Evolutionary conservation across 1,140 invertebrate genomes (phyloP).

Genomic region (Planococcus citri): DNA sequence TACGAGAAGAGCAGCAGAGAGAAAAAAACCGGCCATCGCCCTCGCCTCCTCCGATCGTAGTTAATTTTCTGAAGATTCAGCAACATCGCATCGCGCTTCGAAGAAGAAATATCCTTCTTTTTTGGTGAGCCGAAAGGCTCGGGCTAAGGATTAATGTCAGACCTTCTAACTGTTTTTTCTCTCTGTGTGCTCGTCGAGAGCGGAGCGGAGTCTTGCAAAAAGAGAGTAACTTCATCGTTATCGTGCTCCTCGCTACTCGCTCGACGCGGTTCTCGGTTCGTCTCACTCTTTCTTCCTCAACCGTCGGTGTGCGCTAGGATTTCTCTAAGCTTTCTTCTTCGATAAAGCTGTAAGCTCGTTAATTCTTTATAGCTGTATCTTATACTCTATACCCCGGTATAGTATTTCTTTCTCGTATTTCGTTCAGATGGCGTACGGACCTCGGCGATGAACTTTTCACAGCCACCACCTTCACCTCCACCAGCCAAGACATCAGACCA

Average conservation of each 20-base stretch:
- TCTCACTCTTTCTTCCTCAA: too few relatives aligned
- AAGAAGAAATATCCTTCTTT: conserved; percentile 7
- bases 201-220: background rate
- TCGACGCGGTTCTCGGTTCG: too few relatives aligned
- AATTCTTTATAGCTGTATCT: background rate
- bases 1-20: background rate
- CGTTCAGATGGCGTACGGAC: too few relatives aligned
- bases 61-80: conserved; percentile 7
- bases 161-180: background rate
- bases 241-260: background rate
- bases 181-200: background rate
- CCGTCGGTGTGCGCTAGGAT: background rate
- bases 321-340: background rate
- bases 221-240: background rate
- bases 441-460: background rate
- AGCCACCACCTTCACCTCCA: too few relatives aligned
- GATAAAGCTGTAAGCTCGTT: conserved; percentile 1
- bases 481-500: too few relatives aligned
- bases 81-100: background rate
- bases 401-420: background rate
- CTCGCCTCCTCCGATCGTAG: background rate
- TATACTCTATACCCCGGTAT: background rate
- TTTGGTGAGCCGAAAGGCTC: background rate
- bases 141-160: background rate
- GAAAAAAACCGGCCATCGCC: background rate